phyloP scores from a whole-genome alignment of 2,797 vertebrate genomes.

The Numenius phaeopus region DNA sequence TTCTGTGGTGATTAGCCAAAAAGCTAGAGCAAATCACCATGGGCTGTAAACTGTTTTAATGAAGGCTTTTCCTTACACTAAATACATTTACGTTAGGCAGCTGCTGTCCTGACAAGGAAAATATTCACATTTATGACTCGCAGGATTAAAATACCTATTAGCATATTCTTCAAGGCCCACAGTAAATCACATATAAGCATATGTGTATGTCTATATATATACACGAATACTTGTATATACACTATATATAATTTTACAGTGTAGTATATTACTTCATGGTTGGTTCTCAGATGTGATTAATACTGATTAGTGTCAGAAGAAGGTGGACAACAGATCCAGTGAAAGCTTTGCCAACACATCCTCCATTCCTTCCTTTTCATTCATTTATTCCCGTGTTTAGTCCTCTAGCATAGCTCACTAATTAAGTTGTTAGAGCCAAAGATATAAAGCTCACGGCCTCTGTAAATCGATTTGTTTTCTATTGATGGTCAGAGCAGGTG shows the following conservation, averaged over 20 bases:
- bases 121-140: neutral
- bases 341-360: neutral
- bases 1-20: neutral
- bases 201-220: fast-evolving
- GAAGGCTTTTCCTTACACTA: neutral
- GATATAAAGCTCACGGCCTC: neutral
- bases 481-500: neutral
- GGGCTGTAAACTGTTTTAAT: slow-evolving; percentile 2
- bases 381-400: neutral
- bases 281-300: neutral
- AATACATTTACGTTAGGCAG: neutral
- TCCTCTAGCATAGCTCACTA: neutral
- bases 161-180: neutral
- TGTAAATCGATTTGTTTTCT: neutral
- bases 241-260: neutral
- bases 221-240: neutral
- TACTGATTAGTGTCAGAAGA: neutral
- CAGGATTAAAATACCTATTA: neutral
- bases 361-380: neutral
- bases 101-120: slow-evolving; percentile 11
- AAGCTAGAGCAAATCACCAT: neutral
- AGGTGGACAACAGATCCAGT: neutral
- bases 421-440: slow-evolving; percentile 6
- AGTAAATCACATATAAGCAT: neutral
- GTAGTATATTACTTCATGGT: neutral